These are phyloP conservation scores for Cosmia pyralina DNA, from an alignment of 2,888 invertebrate species.

Conservation along the genomic window DNA sequence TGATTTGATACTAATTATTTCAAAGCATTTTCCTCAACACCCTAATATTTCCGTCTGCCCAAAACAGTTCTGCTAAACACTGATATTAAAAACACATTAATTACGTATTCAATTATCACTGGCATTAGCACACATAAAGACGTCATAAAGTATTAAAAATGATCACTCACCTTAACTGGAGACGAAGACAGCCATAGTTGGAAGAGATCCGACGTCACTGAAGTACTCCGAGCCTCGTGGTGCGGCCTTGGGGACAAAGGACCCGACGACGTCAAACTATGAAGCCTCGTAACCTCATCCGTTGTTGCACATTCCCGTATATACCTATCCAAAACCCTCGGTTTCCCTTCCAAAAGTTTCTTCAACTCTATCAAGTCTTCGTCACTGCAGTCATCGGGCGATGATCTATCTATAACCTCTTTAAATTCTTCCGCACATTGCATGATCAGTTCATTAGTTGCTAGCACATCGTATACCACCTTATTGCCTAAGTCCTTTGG, in stretches of 20 bases:
- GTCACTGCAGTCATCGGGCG: constrained; percentile 84
- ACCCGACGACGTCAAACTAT: constrained; percentile 89
- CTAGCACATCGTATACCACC: constrained; percentile 82
- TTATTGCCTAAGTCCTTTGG: constrained; percentile 84
- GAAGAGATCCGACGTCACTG: constrained; percentile 95
- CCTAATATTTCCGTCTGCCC: constrained; percentile 21
- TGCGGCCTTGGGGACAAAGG: constrained; percentile 85
- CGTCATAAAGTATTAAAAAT: constrained; percentile 48
- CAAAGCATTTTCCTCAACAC: not conserved
- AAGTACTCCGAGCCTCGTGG: constrained; percentile 91
- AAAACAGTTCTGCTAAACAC: constrained; percentile 30
- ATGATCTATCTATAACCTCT: constrained; percentile 83
- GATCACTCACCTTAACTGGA: constrained; percentile 91
- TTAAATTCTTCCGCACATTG: constrained; percentile 81
- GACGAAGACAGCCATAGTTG: constrained; percentile 95
- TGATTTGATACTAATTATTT: not conserved
- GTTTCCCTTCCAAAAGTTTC: constrained; percentile 88
- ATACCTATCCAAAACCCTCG: constrained; percentile 93
- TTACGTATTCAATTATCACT: constrained; percentile 39
- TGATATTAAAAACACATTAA: constrained; percentile 45
- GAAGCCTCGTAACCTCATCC: constrained; percentile 91
- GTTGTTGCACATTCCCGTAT: constrained; percentile 93
- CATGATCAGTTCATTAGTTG: constrained; percentile 80
- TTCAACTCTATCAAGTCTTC: constrained; percentile 84
- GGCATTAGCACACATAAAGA: constrained; percentile 33